These are phyloP conservation scores for Listrodromus nycthemerus DNA, from an alignment of 2,888 invertebrate species.

Conservation along the genomic window DNA sequence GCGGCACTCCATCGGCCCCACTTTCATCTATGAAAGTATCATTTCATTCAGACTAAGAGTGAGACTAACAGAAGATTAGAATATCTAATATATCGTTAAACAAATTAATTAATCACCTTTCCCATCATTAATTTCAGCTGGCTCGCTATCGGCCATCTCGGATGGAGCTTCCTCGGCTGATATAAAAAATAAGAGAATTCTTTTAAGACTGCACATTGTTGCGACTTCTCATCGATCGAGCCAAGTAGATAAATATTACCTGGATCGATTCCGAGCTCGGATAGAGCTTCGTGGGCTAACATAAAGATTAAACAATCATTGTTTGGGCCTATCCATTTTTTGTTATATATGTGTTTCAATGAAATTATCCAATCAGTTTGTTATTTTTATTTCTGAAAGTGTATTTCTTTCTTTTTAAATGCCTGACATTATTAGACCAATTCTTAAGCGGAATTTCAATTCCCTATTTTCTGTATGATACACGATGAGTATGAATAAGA, in stretches of 20 bases:
- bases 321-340: background rate
- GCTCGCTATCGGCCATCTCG: background rate
- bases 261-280: constrained; percentile 54
- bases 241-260: constrained; percentile 45
- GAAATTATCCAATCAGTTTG: too few relatives aligned
- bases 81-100: background rate
- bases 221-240: background rate
- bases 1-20: background rate
- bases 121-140: background rate
- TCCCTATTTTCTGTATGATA: background rate
- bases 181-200: background rate
- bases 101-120: background rate
- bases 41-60: background rate
- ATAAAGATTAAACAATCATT: background rate
- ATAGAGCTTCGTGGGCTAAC: constrained; percentile 58
- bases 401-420: background rate
- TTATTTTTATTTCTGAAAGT: too few relatives aligned
- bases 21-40: constrained; percentile 13
- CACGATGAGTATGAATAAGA: background rate
- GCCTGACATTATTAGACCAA: too few relatives aligned
- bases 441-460: too few relatives aligned
- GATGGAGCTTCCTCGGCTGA: background rate
- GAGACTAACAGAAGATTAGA: background rate
- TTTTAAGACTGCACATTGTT: background rate
- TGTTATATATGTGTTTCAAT: background rate